Evolutionary conservation across 37 sponge, comb jelly and placozoan genomes (phyloP).

Genomic region (Aplysina aerophoba): DNA sequence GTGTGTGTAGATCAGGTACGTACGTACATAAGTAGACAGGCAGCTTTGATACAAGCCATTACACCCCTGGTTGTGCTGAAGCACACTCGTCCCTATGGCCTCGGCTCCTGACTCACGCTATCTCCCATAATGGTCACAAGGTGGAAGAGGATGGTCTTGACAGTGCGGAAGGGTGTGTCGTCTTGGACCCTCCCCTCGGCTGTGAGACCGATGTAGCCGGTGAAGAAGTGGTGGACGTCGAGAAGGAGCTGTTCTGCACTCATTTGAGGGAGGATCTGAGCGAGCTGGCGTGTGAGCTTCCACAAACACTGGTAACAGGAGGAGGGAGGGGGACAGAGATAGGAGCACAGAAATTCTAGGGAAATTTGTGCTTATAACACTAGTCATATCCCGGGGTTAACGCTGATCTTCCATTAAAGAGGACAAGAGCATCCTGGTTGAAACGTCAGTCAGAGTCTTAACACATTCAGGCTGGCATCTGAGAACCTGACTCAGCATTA

Average conservation of each 20-base stretch:
- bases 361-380: too few relatives aligned
- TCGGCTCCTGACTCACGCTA: constrained; percentile 61
- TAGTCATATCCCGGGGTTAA: too few relatives aligned
- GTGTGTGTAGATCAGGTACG: neutral
- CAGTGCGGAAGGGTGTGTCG: constrained; percentile 83
- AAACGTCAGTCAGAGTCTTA: too few relatives aligned
- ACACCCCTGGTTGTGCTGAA: too few relatives aligned
- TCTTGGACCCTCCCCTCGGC: constrained; percentile 32
- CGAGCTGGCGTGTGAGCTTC: constrained; percentile 66
- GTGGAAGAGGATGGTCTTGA: constrained; percentile 87
- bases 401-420: too few relatives aligned
- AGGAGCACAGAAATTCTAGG: too few relatives aligned
- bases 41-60: too few relatives aligned
- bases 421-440: too few relatives aligned
- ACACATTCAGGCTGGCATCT: too few relatives aligned
- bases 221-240: constrained; percentile 70
- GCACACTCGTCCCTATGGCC: too few relatives aligned
- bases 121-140: constrained; percentile 57
- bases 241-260: constrained; percentile 67
- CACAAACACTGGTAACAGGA: constrained; percentile 70
- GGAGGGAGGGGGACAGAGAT: too few relatives aligned
- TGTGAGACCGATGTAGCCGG: constrained; percentile 34
- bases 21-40: neutral
- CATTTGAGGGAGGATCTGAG: constrained; percentile 37
- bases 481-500: too few relatives aligned